Evolutionary conservation across 2,888 invertebrate species (phyloP).

Genomic region (Auanema sp.): DNA sequence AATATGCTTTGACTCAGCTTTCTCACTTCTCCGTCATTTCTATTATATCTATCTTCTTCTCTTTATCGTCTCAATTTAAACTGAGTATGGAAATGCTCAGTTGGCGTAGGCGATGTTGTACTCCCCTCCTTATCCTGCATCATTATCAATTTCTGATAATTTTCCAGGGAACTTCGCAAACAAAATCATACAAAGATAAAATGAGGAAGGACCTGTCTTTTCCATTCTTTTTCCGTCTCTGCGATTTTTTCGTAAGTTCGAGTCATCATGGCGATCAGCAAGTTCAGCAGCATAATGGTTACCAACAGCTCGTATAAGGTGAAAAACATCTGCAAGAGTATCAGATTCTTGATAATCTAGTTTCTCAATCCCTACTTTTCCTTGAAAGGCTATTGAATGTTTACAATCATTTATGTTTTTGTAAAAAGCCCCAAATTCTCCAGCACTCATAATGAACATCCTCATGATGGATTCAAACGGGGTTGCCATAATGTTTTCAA

Average conservation of each 20-base stretch:
- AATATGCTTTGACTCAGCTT: no score
- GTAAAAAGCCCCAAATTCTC: slow-evolving; percentile 93
- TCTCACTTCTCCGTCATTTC: no score
- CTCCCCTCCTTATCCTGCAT: slow-evolving; percentile 74
- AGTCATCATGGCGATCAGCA: slow-evolving; percentile 99
- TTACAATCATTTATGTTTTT: slow-evolving; percentile 77
- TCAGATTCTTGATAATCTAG: not conserved
- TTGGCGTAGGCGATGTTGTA: no score
- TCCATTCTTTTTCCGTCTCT: slow-evolving; percentile 96
- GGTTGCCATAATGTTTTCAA: slow-evolving; percentile 49
- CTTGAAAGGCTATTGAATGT: slow-evolving; percentile 38
- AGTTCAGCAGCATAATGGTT: slow-evolving; percentile 89
- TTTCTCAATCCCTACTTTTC: slow-evolving; percentile 31
- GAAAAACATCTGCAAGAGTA: slow-evolving; percentile 72
- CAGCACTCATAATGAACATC: slow-evolving; percentile 97
- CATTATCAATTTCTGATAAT: slow-evolving; percentile 89
- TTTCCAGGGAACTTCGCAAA: slow-evolving; percentile 66
- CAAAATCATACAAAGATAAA: no score
- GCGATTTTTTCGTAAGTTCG: slow-evolving; percentile 97
- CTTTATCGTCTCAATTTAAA: no score
- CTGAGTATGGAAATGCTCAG: no score
- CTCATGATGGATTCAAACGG: slow-evolving; percentile 78
- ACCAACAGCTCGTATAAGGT: slow-evolving; percentile 95
- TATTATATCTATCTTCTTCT: no score
- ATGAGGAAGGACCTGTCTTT: slow-evolving; percentile 74